Percentiles rank a stretch among this genome's conserved stretches.
phyloP scores from a whole-genome alignment of 2,113 vertebrate genomes.

The Entomyzon cyanotis region DNA sequence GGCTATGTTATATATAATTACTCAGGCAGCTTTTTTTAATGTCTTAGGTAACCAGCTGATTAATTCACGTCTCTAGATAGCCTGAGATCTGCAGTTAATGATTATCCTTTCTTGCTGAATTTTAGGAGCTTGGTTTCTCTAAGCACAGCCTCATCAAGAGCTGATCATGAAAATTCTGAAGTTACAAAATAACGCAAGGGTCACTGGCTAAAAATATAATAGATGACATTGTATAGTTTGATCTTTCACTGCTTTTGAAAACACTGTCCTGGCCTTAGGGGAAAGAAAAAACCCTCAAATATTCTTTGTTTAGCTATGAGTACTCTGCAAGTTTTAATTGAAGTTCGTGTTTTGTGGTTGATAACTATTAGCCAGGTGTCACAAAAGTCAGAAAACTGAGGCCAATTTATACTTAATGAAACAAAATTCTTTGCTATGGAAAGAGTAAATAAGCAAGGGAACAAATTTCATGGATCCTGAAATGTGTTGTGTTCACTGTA shows the following conservation, averaged over 20 bases:
- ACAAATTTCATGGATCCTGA: neutral
- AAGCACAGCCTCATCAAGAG: neutral
- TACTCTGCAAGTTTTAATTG: neutral
- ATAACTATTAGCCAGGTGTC: neutral
- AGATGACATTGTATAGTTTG: neutral
- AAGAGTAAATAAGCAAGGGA: neutral
- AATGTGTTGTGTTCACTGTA: neutral
- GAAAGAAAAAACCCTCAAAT: neutral
- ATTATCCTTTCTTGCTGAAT: neutral
- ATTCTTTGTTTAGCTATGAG: neutral
- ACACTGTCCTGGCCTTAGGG: neutral
- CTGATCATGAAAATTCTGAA: neutral
- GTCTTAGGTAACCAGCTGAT: neutral
- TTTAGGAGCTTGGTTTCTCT: neutral
- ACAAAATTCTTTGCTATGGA: neutral
- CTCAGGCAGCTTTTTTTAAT: neutral
- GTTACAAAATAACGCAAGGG: neutral
- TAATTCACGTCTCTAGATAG: neutral
- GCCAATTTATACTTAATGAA: neutral
- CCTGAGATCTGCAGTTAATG: neutral
- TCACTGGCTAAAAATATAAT: neutral
- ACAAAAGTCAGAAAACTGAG: neutral
- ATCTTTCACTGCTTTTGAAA: neutral
- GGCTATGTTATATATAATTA: neutral
- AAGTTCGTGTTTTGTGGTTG: neutral